phyloP scores from a whole-genome alignment of 2,113 vertebrate genomes.

The Hucho hucho region DNA sequence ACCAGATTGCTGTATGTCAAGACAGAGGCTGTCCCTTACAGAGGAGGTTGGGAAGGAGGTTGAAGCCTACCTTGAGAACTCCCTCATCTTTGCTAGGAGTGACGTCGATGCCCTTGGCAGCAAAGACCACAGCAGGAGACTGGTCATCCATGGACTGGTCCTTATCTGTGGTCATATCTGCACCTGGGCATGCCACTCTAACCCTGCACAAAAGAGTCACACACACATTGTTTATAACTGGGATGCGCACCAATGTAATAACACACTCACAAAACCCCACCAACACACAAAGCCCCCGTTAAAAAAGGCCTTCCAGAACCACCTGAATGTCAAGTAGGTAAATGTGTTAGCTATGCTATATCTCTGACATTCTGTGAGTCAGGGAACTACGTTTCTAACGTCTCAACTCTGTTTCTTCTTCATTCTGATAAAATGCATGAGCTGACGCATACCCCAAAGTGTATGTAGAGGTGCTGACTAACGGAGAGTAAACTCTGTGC shows the following conservation, averaged over 20 bases:
- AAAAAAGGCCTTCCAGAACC: too few species aligned
- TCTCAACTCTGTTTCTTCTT: too few species aligned
- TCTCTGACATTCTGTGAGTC: too few species aligned
- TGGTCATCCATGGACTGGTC: slow-evolving; percentile 76
- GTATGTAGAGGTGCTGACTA: too few species aligned
- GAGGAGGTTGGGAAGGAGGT: not conserved
- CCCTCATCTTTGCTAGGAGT: slow-evolving; percentile 83
- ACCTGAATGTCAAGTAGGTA: too few species aligned
- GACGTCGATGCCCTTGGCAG: slow-evolving; percentile 81
- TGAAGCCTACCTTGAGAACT: slow-evolving; percentile 83
- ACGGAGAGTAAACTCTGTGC: too few species aligned
- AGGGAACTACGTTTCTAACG: too few species aligned
- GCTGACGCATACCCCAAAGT: too few species aligned
- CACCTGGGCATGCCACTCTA: slow-evolving; percentile 39
- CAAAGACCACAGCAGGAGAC: slow-evolving; percentile 68
- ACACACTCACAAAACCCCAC: not conserved
- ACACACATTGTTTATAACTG: slow-evolving; percentile 3
- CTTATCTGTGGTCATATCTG: slow-evolving; percentile 87
- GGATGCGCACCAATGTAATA: not conserved
- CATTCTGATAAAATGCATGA: too few species aligned
- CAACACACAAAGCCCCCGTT: not conserved
- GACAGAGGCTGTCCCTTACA: not conserved
- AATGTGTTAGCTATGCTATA: too few species aligned
- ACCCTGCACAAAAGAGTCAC: slow-evolving; percentile 42
- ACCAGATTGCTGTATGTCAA: not conserved